These are phyloP conservation scores for Biston stratarius DNA, from an alignment of 2,888 invertebrate species.

Conservation along the genomic window DNA sequence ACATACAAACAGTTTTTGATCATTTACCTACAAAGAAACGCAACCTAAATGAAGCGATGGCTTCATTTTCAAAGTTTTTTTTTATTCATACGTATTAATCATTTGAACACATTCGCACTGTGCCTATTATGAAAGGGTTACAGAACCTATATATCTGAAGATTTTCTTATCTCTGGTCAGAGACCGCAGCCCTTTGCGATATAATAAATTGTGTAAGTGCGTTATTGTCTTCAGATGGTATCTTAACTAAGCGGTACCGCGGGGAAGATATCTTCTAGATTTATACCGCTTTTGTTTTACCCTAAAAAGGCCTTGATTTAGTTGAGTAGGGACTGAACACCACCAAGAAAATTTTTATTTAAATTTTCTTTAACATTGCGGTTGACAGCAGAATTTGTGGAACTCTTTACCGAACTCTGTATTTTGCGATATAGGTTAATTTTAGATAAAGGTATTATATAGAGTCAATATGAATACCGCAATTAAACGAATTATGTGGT, in stretches of 20 bases:
- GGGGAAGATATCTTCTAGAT: constrained; percentile 57
- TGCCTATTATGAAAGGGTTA: background rate
- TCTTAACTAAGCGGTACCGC: constrained; percentile 68
- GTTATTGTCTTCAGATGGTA: constrained; percentile 78
- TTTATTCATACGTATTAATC: too few relatives aligned
- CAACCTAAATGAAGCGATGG: too few relatives aligned
- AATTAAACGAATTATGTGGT: too few relatives aligned
- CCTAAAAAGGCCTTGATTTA: constrained; percentile 46
- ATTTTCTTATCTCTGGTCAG: constrained; percentile 1
- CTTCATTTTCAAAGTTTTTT: background rate
- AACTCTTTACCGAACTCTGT: too few relatives aligned
- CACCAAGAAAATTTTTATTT: background rate
- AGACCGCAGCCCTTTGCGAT: constrained; percentile 67
- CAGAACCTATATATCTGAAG: background rate
- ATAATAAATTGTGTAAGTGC: constrained; percentile 78
- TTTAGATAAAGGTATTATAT: too few relatives aligned
- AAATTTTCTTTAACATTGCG: too few relatives aligned
- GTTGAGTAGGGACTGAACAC: constrained; percentile 18
- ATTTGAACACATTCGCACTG: background rate
- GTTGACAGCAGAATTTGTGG: too few relatives aligned
- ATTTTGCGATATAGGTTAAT: too few relatives aligned
- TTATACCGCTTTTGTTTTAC: constrained; percentile 58
- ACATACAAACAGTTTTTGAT: too few relatives aligned
- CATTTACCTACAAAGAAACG: too few relatives aligned
- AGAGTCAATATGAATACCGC: too few relatives aligned